Evolutionary conservation across 2,113 vertebrate species (phyloP), one percentile per base, ranked within the genome.

Genomic region (Miniopterus natalensis): DNA sequence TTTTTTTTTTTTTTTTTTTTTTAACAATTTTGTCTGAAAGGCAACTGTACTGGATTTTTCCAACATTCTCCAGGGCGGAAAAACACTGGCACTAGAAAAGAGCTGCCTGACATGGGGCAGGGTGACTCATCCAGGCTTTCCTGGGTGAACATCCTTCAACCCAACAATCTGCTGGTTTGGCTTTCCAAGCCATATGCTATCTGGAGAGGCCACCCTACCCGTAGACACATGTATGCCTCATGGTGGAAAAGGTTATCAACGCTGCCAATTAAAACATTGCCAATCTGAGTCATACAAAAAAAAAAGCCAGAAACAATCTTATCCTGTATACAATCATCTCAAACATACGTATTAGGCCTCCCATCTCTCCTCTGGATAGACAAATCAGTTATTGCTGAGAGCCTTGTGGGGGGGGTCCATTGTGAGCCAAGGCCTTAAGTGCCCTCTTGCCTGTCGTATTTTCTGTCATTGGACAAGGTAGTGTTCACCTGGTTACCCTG

Each of bases 381-480:
- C 18, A 84, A 73, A 87, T 55, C 29, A 95, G 23, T 31, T 70
- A 80, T 12, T 85, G 27, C 13, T 78, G 61, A 80, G 61, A 84
- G 87, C 10, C 20, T 51, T 25, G 40, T 3, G 3, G 31, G 20
- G 36, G 20, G 13, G 5, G 1, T 27, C 55, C 65, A 77, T 5
- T 10, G 3, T 27, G 11, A 92, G 18, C 11, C 18, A 31, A 45
- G 23, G 14, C 31, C 14, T 73, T 53, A 42, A 42, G 29, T 15
- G 12, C 2, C 40, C 17, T 74, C n/a, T 79, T n/a, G 3, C 13
- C n/a, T 66, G 53, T 15, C 47, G 68, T n/a, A 36, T 57, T 57
- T 90, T 73, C 7, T 51, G 36, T 88, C 36, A n/a, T 42, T 59
- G 27, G 36, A 18, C 55, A 94, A 92, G 31, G 36, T 8, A 42